Evolutionary conservation across 2,797 vertebrate species (phyloP), one percentile per base, ranked within the genome.

Genomic region (Sebastes vulpes): DNA sequence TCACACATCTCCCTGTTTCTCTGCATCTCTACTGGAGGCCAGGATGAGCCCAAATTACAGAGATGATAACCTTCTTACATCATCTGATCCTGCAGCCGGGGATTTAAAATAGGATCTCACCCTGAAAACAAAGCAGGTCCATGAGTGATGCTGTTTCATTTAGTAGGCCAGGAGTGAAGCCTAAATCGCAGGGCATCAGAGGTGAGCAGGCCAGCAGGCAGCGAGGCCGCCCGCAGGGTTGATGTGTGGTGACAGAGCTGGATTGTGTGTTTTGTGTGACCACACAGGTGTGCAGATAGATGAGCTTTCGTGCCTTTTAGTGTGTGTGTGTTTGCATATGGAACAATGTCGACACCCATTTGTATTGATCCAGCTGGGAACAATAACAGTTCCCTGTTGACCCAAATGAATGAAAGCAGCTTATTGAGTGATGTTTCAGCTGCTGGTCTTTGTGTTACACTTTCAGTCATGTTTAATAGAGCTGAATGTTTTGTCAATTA

Each of bases 261-360:
- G 2, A 48, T 70, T 21, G 67, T 59, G 14, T 64, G 67, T 77
- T 65, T 86, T 86, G 87, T 59, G 72, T 81, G 28, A 60, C 10
- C 61, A 52, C 59, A 58, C 54, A 11, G 61, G 71, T 75, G 6
- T 25, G 35, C 59, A 71, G 42, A 29, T 38, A 70, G 23, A 70
- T 23, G 53, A 20, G 80, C 58, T 35, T 35, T 46, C 35, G 26
- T 69, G 71, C 31, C 18, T 66, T 7, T 9, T 32, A 16, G 23
- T 60, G 26, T 26, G 23, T 38, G 16, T 81, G 75, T 81, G 75
- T 85, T 74, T 89, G 73, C 81, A 42, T 25, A 69, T 1, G 57
- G 59, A 58, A 42, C 72, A 64, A 46, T 61, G 84, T 76, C 81
- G 77, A 63, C 81, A 77, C 8, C 32, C 58, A 29, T 88, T 78